Evolutionary conservation across 2,888 invertebrate species (phyloP), one percentile per base, ranked within the genome.

Genomic region (Dinocampus coccinellae): DNA sequence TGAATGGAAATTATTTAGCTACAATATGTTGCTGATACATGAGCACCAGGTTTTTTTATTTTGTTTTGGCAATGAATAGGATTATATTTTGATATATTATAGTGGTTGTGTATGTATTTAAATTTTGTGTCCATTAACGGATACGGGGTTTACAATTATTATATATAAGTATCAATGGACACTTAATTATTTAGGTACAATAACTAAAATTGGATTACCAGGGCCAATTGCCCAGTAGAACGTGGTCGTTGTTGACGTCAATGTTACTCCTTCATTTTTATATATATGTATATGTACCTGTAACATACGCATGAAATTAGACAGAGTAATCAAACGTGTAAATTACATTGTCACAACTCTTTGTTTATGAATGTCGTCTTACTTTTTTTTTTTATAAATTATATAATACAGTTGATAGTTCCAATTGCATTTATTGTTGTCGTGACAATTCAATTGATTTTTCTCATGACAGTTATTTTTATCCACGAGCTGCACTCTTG

Each of bases 141-240:
- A 33, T 7, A 33, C n/a, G 13, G 26, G 16, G n/a, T 39, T 26
- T 6, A 29, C 7, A n/a, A 10, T 29, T 26, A 57, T 7, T 16
- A 61, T 61, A 53, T n/a, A 26, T 47, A 22, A 20, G 34, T 75
- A 73, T 74, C 73, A 58, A 76, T 76, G 75, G 76, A 66, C 13
- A 69, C 68, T 66, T 76, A 76, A 80, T 80, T 77, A 76, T 76
- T 73, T 74, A 76, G 80, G 74, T 75, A 77, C 79, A 77, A 82
- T 83, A 78, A 79, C 79, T 81, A 79, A 83, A 81, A 82, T 83
- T 82, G 79, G 77, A 81, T 78, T 81, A 76, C 10, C 77, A 75
- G 79, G 80, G 66, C 78, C 76, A 78, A 79, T 78, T 82, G 82
- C 82, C 82, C 80, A 84, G 82, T 83, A 78, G 83, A 79, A 79